phyloP scores from a whole-genome alignment of 1,140 invertebrate species.

The Dreissena polymorpha region DNA sequence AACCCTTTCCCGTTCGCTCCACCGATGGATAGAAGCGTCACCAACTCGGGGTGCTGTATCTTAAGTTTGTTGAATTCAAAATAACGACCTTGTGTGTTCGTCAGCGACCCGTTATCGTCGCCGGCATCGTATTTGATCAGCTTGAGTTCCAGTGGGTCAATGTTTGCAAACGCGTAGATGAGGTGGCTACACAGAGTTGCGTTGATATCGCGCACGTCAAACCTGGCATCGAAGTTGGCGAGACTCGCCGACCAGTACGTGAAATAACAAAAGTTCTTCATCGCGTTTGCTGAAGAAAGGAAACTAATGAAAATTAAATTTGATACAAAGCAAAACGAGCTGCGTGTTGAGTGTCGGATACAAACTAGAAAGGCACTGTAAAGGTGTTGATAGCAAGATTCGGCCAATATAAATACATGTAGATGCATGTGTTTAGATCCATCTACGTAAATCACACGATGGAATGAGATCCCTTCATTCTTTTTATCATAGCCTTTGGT shows the following conservation, averaged over 20 bases:
- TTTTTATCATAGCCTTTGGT: no score
- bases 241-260: constrained; percentile 96
- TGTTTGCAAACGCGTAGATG: constrained; percentile 92
- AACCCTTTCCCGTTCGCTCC: constrained; percentile 59
- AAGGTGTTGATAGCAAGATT: no score
- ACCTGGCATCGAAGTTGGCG: constrained; percentile 89
- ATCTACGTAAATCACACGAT: no score
- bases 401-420: no score
- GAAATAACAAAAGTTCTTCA: constrained; percentile 87
- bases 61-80: constrained; percentile 85
- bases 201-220: constrained; percentile 93
- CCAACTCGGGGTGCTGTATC: constrained; percentile 89
- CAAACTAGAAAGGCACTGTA: no score
- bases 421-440: no score
- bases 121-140: constrained; percentile 52
- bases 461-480: no score
- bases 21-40: constrained; percentile 63
- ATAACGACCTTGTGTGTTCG: constrained; percentile 38
- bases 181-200: constrained; percentile 93
- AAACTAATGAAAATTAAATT: background rate
- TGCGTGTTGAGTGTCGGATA: no score
- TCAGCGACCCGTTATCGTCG: constrained; percentile 59
- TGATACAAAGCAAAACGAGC: background rate
- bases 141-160: constrained; percentile 80
- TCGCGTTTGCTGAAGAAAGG: background rate